phyloP scores from a whole-genome alignment of 2,797 vertebrate genomes.

The Arvicola amphibius region DNA sequence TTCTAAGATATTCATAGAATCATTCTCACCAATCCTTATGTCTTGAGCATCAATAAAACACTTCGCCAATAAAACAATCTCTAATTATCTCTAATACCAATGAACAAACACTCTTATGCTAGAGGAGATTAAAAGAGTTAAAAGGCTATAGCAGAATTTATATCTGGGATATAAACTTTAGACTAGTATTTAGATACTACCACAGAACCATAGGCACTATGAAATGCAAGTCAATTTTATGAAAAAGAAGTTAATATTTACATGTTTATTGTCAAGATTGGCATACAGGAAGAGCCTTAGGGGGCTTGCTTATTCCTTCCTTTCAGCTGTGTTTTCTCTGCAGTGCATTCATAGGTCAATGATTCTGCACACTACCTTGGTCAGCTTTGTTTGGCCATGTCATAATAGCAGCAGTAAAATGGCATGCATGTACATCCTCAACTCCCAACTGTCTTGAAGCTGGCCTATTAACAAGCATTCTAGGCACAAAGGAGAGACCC shows the following conservation, averaged over 20 bases:
- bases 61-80: constrained; percentile 32
- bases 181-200: neutral
- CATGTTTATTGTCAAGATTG: neutral
- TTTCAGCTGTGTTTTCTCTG: neutral
- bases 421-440: neutral
- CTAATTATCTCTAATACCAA: neutral
- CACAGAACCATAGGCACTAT: neutral
- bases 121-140: constrained; percentile 7
- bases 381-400: neutral
- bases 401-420: neutral
- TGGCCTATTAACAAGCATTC: neutral
- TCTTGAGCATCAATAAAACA: neutral
- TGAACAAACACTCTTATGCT: neutral
- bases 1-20: neutral
- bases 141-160: neutral
- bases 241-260: neutral
- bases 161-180: neutral
- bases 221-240: neutral
- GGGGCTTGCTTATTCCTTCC: neutral
- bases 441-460: neutral
- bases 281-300: neutral
- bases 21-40: neutral
- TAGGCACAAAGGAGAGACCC: neutral
- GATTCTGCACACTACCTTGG: neutral
- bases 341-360: neutral